A percentile compares a stretch with the other conserved stretches of the same genome.
Conservation (phyloP, 1,140 invertebrate genomes). For the Drosophila kurseongensis region DNA sequence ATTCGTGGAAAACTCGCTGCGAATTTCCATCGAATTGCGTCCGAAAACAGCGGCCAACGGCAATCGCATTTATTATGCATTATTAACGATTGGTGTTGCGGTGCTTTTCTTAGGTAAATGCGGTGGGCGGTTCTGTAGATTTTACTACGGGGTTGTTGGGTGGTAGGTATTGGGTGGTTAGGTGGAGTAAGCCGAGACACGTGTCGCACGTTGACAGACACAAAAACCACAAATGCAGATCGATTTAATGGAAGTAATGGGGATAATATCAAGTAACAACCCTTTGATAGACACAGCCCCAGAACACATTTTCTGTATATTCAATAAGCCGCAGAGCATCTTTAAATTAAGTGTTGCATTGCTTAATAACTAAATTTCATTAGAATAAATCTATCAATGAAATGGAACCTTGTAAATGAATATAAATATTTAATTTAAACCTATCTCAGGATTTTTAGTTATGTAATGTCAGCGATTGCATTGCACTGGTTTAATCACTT, state of each 20-base stretch:
- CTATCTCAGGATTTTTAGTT: too few species aligned
- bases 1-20: slow-evolving; percentile 21
- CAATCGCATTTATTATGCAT: slow-evolving; percentile 16
- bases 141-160: background rate
- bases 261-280: background rate
- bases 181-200: slow-evolving; percentile 21
- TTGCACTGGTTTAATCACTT: too few species aligned
- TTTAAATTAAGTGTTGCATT: too few species aligned
- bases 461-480: too few species aligned
- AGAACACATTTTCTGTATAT: background rate
- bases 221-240: slow-evolving; percentile 21
- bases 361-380: too few species aligned
- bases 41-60: background rate
- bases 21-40: slow-evolving; percentile 3
- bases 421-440: too few species aligned
- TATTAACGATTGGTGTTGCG: slow-evolving; percentile 11
- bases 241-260: background rate
- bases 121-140: slow-evolving; percentile 5
- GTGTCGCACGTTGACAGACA: slow-evolving; percentile 16
- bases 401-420: too few species aligned
- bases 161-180: background rate
- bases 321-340: too few species aligned
- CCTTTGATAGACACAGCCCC: background rate
- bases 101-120: slow-evolving; percentile 10
- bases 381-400: too few species aligned